Evolutionary conservation across 2,888 invertebrate species (phyloP), one percentile per base, ranked within the genome.

Genomic region (Pocota personata): DNA sequence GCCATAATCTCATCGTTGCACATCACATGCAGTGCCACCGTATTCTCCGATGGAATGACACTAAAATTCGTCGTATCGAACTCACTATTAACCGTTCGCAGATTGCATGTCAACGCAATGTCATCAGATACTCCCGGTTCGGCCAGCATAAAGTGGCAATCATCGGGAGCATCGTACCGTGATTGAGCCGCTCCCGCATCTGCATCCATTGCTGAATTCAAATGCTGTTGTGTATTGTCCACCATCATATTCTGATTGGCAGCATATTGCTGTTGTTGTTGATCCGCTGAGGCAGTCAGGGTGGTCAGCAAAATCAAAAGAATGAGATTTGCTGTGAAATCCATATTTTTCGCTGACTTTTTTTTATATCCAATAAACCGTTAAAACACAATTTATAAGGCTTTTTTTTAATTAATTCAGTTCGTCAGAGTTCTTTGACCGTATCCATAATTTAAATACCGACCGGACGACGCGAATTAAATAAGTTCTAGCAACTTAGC

Each of bases 1-100:
- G 96, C 96, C 94, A 96, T 95, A 89, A 97, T 95, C 89, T 95
- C 95, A 90, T 96, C 95, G 90, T 96, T 96, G 93, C 97, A 93
- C 95, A 97, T 95, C 90, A 97, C 95, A 89, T 95, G 94, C 80
- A 97, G 92, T 4, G 96, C 95, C 27, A 96, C 95, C 19, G 97
- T 97, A 90, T 96, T 95, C 90, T 97, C 97, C 12, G 96, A 95
- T 55, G 97, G 97, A 86, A 97, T 97, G 69, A 96, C 96, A 93
- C 96, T 96, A 91, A 97, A 97, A 93, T 97, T 97, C 37, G 97
- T 97, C 87, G 96, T 96, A 92, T 96, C 97, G 91, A 96, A 96
- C 92, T 96, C 97, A 93, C 97, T 97, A 93, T 97, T 97, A 90
- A 97, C 96, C 64, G 97, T 96, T 89, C 97, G 94, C 90, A 97